phyloP scores from a whole-genome alignment of 2,888 invertebrate genomes.

The Nemotelus pantherinus region DNA sequence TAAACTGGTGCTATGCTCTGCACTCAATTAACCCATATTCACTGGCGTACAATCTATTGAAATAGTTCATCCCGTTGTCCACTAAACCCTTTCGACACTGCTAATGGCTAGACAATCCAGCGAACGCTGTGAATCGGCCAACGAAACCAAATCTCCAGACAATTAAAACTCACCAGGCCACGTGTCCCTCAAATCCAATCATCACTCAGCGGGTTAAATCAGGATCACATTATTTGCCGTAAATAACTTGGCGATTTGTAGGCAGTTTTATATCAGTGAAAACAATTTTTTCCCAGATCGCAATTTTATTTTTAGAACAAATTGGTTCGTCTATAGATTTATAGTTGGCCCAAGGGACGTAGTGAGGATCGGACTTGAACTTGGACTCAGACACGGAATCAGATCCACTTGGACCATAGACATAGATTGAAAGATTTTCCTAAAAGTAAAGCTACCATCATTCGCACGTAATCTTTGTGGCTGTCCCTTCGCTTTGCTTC shows the following conservation, averaged over 20 bases:
- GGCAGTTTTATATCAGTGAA: constrained; percentile 27
- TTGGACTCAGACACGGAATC: constrained; percentile 36
- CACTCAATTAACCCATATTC: not conserved
- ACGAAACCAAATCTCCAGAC: too few relatives aligned
- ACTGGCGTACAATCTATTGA: not conserved
- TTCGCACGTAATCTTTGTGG: not conserved
- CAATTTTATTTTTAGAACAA: constrained; percentile 49
- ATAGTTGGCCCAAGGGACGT: constrained; percentile 49
- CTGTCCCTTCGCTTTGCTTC: not conserved
- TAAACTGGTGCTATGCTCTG: not conserved
- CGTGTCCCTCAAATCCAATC: not conserved
- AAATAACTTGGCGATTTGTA: constrained; percentile 39
- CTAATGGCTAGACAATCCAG: too few relatives aligned
- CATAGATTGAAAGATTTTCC: constrained; percentile 43
- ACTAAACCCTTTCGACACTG: too few relatives aligned
- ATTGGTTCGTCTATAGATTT: constrained; percentile 50
- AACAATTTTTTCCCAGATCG: constrained; percentile 40
- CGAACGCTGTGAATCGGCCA: too few relatives aligned
- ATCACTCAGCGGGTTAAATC: constrained; percentile 9
- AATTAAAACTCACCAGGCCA: not conserved
- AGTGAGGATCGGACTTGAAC: not conserved
- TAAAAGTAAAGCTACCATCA: constrained; percentile 20
- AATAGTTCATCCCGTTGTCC: too few relatives aligned
- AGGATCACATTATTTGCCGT: constrained; percentile 29
- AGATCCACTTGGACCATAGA: not conserved